Evolutionary conservation across 2,888 invertebrate species (phyloP).

Genomic region (Drosophila hamatofila): DNA sequence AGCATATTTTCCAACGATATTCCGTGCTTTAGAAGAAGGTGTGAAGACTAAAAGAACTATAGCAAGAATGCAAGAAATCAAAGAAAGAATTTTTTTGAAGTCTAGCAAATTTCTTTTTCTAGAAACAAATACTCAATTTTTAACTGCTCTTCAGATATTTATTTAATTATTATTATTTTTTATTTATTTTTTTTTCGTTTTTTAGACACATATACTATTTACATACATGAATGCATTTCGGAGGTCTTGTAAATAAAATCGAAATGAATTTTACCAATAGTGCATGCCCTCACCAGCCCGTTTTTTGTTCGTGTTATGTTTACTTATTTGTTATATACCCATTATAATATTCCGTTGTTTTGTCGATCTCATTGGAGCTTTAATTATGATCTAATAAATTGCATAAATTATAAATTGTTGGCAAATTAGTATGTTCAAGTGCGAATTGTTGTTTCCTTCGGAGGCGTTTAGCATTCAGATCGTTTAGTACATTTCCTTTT

Average conservation of each 20-base stretch:
- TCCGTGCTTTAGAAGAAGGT: no score
- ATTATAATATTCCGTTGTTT: conserved; percentile 56
- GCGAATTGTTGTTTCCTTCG: conserved; percentile 17
- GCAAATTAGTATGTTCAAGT: conserved; percentile 24
- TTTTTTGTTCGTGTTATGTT: conserved; percentile 33
- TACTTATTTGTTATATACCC: conserved; percentile 43
- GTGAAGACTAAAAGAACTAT: no score
- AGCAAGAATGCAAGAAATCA: no score
- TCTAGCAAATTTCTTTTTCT: not conserved
- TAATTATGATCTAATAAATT: conserved; percentile 20
- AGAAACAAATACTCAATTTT: not conserved
- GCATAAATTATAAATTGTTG: conserved; percentile 23
- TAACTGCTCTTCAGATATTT: not conserved
- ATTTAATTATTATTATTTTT: conserved; percentile 6
- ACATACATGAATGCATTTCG: conserved; percentile 31
- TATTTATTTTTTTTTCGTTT: not conserved
- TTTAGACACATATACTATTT: conserved; percentile 23
- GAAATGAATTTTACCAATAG: conserved; percentile 59
- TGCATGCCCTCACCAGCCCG: conserved; percentile 83
- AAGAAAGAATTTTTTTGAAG: no score
- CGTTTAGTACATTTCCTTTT: conserved; percentile 66
- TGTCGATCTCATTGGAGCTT: conserved; percentile 67
- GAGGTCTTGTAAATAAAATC: conserved; percentile 12
- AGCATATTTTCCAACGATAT: no score
- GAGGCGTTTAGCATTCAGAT: not conserved